phyloP scores from a whole-genome alignment of 2,888 invertebrate genomes.

The Mimachlamys varia region DNA sequence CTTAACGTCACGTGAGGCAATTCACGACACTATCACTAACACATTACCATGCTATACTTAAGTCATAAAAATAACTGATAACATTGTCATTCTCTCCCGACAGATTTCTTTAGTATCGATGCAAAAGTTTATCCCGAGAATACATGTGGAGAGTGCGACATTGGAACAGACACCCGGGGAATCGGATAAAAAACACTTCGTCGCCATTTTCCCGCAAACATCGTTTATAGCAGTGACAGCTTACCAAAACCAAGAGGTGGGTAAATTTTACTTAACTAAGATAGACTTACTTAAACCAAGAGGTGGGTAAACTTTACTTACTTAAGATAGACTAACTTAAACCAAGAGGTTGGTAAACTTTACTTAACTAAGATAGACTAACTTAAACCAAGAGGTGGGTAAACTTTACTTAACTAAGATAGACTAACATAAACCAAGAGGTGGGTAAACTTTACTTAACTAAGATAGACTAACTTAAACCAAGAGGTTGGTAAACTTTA shows the following conservation, averaged over 20 bases:
- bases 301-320: conserved; percentile 47
- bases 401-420: too few species aligned
- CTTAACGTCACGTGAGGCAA: too few species aligned
- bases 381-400: too few species aligned
- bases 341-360: too few species aligned
- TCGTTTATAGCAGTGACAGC: conserved; percentile 73
- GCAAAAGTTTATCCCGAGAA: conserved; percentile 72
- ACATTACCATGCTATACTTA: too few species aligned
- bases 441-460: conserved; percentile 58
- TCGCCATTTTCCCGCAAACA: conserved; percentile 70
- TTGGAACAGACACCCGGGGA: conserved; percentile 21
- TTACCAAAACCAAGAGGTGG: conserved; percentile 75
- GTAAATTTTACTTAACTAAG: background rate
- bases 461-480: conserved; percentile 75
- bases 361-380: conserved; percentile 59
- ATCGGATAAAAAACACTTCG: conserved; percentile 47
- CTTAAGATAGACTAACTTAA: too few species aligned
- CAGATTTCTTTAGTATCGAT: conserved; percentile 73
- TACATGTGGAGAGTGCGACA: conserved; percentile 58
- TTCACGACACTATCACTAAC: too few species aligned
- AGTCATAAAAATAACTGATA: too few species aligned
- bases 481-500: conserved; percentile 64
- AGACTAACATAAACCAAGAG: background rate
- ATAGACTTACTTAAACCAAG: too few species aligned
- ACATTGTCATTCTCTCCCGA: background rate